These are phyloP conservation scores for Oophaga sylvatica DNA, from an alignment of 2,797 vertebrate species.

Conservation along the genomic window DNA sequence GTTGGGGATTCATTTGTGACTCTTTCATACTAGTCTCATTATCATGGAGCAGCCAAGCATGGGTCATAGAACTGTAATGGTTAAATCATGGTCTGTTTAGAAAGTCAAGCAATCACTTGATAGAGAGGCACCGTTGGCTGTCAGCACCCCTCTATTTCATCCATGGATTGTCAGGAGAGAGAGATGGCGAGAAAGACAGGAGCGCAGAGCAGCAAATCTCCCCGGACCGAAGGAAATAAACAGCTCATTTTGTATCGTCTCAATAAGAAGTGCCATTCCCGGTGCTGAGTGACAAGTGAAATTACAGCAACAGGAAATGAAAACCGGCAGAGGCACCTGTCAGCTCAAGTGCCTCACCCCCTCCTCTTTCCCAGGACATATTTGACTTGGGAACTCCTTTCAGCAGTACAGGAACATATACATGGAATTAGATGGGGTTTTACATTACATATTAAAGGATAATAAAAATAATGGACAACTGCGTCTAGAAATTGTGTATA, in stretches of 20 bases:
- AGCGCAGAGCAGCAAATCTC: slow-evolving; percentile 58
- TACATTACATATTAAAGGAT: not conserved
- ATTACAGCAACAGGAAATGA: slow-evolving; percentile 63
- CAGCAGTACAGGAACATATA: slow-evolving; percentile 7
- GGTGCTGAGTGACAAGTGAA: slow-evolving; percentile 61
- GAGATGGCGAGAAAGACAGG: slow-evolving; percentile 44
- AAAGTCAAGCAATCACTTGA: slow-evolving; percentile 47
- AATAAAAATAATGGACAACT: not conserved
- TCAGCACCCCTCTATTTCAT: slow-evolving; percentile 59
- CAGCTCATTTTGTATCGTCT: slow-evolving; percentile 62
- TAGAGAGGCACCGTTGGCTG: slow-evolving; percentile 40
- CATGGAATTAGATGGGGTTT: slow-evolving; percentile 11
- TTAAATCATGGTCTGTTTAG: slow-evolving; percentile 49
- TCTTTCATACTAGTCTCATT: slow-evolving; percentile 1
- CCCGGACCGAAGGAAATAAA: slow-evolving; percentile 59
- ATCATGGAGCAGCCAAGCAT: slow-evolving; percentile 4
- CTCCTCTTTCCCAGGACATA: slow-evolving; percentile 12
- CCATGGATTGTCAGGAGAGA: slow-evolving; percentile 46
- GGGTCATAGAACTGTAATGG: slow-evolving; percentile 18
- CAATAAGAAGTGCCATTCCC: slow-evolving; percentile 62
- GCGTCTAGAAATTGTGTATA: not conserved
- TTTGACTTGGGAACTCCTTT: slow-evolving; percentile 32
- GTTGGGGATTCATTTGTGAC: not conserved
- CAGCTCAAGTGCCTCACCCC: slow-evolving; percentile 52
- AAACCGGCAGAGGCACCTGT: slow-evolving; percentile 60